Evolutionary conservation across 2,113 vertebrate species (phyloP), one percentile per base, ranked within the genome.

Genomic region (Pseudopipra pipra): DNA sequence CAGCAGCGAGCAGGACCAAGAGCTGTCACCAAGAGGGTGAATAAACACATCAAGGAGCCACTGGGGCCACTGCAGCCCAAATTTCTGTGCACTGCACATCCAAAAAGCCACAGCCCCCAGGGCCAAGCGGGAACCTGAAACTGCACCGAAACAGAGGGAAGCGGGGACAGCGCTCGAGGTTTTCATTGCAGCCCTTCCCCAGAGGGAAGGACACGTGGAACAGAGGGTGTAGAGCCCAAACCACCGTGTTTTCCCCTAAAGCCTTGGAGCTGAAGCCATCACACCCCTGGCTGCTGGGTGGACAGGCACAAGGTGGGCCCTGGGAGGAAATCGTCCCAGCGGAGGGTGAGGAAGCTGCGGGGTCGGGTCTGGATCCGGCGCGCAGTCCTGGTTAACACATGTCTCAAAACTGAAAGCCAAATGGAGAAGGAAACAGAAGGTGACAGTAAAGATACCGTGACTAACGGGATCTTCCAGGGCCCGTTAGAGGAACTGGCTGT

Each of bases 361-460:
- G 86, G 89, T 72, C 10, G 67, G 52, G 52, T 6, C 85, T 74
- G 93, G 93, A 67, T 89, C 93, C 71, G 44, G 86, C 49, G 3
- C 66, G 5, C 51, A 44, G 94, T 41, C 65, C 95, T 97, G 96
- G 96, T 20, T 39, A 94, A 49, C 96, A 96, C 87, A 95, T 91
- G 96, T 93, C 81, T 2, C 77, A 61, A 6, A 79, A 72, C 95
- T 70, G 52, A 72, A 82, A 96, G 95, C 96, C 95, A 95, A 95
- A 95, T 75, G 89, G 77, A 96, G 95, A 94, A 97, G 96, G 96
- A 97, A 97, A 90, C 95, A 93, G 95, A 95, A 97, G 96, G 94
- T 96, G 94, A 87, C 84, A 52, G 89, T 9, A 55, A 43, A 86
- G 91, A 95, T 96, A 91, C 84, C 86, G 93, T 95, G 96, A 97